Base-by-base conservation (phyloP, 2,888 invertebrate genomes). In the Drosophila parthenogenetica region DNA sequence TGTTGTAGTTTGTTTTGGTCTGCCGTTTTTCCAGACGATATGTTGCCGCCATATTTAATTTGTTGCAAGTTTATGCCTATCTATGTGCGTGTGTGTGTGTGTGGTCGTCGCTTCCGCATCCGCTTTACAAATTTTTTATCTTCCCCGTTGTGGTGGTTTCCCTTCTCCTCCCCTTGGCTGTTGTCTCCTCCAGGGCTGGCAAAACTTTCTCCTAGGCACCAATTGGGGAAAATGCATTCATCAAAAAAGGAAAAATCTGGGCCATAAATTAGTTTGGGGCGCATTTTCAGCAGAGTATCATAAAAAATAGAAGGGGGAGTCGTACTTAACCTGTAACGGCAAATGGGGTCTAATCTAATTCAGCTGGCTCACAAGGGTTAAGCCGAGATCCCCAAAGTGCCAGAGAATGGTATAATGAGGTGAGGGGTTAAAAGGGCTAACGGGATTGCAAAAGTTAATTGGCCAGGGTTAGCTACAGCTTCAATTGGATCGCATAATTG, bases 1-100 rank as follows among this genome's bases (percentile, higher is more conserved):
- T 37, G 43, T 63, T 69, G 61, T 72, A 73, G 77, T 77, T 83
- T 81, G 62, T 81, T 79, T 71, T 77, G 77, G 79, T 85, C 86
- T 83, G 72, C 83, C 77, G 72, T 86, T 84, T 85, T 83, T 84
- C 85, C 82, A 84, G 82, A 84, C 82, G 85, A 83, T 82, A 79
- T 84, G 85, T 81, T 84, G 81, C 83, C 82, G 83, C 81, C 83
- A 83, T 84, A 84, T 84, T 83, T 83, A 83, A 83, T 83, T 83
- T 84, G 83, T 82, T 81, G 80, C 80, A 79, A 83, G 65, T 71
- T 80, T 67, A 55, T 65, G 63, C 62, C 45, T 35, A 14, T 46
- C 45, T 55, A 13, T 45, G 3, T 35, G 10, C 17, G 25, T 43
- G 49, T 32, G 5, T 48, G 58, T 42, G 40, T 46, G 55, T 65